Evolutionary conservation across 2,797 vertebrate genomes (phyloP).

Genomic region (Gastrophryne carolinensis): DNA sequence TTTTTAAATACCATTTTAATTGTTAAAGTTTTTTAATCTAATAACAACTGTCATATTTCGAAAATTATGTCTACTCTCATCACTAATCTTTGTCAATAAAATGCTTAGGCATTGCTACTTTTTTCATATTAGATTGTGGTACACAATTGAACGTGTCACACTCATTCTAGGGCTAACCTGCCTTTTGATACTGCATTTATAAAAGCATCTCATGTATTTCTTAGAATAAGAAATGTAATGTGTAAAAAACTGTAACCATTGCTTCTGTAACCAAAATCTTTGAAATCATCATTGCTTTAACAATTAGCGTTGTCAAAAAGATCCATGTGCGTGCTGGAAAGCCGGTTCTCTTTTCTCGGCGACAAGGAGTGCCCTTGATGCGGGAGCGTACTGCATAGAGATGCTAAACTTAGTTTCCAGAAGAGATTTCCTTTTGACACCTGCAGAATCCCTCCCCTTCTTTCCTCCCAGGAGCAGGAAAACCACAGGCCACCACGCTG

Average conservation of each 20-base stretch:
- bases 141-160: neutral
- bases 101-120: too few species aligned
- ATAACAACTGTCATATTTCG: too few species aligned
- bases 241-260: neutral
- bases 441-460: conserved; percentile 66
- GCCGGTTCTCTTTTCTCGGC: conserved; percentile 1
- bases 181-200: neutral
- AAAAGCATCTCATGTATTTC: neutral
- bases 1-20: too few species aligned
- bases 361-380: conserved; percentile 43
- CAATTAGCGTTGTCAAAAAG: neutral
- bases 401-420: conserved; percentile 44
- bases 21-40: too few species aligned
- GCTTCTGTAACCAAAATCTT: too few species aligned
- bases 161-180: neutral
- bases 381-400: neutral
- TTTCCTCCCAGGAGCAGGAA: conserved; percentile 76
- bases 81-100: too few species aligned
- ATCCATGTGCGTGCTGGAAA: neutral
- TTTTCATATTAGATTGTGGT: neutral
- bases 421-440: conserved; percentile 63
- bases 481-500: conserved; percentile 94
- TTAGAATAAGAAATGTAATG: neutral
- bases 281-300: neutral
- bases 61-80: too few species aligned